Evolutionary conservation across 2,113 vertebrate species (phyloP), one percentile per base, ranked within the genome.

Genomic region (Nothoprocta perdicaria): DNA sequence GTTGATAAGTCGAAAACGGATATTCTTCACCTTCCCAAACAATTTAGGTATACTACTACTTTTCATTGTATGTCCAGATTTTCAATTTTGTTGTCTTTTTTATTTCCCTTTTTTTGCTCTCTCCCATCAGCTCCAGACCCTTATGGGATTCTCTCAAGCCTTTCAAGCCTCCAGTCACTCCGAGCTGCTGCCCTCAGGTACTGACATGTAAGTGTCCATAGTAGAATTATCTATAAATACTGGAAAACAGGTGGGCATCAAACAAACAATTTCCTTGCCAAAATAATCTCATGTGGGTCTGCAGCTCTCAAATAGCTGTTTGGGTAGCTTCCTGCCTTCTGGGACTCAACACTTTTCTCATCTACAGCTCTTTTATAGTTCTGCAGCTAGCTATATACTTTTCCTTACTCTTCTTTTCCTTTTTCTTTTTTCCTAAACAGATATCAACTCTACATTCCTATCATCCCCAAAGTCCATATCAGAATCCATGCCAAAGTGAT

Each of bases 401-500:
- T 33, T 26, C 48, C 48, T 38, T 2, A 15, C 14, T 35, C 22
- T 50, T 12, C 1, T 2, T 10, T 14, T 57, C 22, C 45, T 22
- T 1, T 2, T 10, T 12, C 52, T 27, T n/a, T 68, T 38, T 61
- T 22, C 3, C 1, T 29, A 83, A 75, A 1, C 12, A 63, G 3
- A 22, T 18, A 33, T 77, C 77, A 71, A 1, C 14, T 82, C 13
- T 27, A 24, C 10, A 18, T 8, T 92, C 21, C 7, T 80, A 5
- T 83, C 38, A 84, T 80, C 27, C 38, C 17, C 77, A 15, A 55
- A 80, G 76, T 46, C 68, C 19, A 4, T 62, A 35, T 71, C 63
- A 61, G 90, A 67, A 85, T 80, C 77, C 79, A 85, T 43, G 41
- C 16, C 63, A 65, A 89, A 95, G 41, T 50, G 83, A 74, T 16